Evolutionary conservation across 2,113 vertebrate genomes (phyloP), one percentile per base, ranked within the genome.

Genomic region (Podarcis cretensis): DNA sequence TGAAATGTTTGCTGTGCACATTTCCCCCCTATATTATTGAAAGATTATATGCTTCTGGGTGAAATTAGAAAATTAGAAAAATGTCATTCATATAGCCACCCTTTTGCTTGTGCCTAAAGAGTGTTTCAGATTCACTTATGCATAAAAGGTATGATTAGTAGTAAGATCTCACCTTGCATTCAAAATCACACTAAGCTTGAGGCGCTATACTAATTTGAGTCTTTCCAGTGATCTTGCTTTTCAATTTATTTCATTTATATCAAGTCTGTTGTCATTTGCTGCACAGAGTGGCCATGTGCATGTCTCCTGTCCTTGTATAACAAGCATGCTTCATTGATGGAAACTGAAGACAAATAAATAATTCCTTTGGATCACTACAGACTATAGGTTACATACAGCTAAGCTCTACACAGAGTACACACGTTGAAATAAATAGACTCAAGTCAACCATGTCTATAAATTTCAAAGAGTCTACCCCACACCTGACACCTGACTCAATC

Each of bases 321-420:
- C 92, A 93, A 89, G 82, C 65, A 87, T 76, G n/a, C 0, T 88
- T 87, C 65, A n/a, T 32, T 78, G 21, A 54, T 88, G 32, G 87
- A 92, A 90, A 84, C 89, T 74, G 37, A 90, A 84, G 66, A 57
- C 87, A 95, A 92, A 92, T 82, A 87, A 87, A 73, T 92, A 91
- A 87, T 40, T 91, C 75, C 8, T 87, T 69, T 81, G 40, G 78
- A 91, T 92, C 40, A 86, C 81, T 88, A 76, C 54, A 32, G 83
- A 76, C 18, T 54, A 54, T 54, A 54, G 10, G 48, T 54, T 54
- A 10, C 48, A 54, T 54, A 54, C 10, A 54, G 48, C 9, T 54
- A 54, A 54, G 9, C 48, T 54, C 48, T 54, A 10, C 48, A 9
- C 48, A 54, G 48, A 54, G 48, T 54, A 54, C 10, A 54, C 48